Evolutionary conservation across 1,140 invertebrate genomes (phyloP).

Genomic region (Drosophila kohkoa): DNA sequence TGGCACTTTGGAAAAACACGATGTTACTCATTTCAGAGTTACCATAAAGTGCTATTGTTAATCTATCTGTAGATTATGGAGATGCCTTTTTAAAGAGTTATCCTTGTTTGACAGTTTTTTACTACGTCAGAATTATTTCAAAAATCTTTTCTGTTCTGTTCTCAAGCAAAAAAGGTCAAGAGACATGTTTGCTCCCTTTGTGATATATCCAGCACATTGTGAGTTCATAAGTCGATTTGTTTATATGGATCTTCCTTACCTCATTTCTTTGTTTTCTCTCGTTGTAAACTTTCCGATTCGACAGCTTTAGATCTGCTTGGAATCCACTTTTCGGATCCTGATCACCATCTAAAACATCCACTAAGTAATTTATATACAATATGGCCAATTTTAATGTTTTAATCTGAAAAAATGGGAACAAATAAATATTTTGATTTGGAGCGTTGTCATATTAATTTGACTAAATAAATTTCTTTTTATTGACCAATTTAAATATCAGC

Average conservation of each 20-base stretch:
- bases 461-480: too few species aligned
- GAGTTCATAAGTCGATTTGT: background rate
- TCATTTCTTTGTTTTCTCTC: constrained; percentile 58
- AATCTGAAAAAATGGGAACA: constrained; percentile 87
- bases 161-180: background rate
- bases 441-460: too few species aligned
- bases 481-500: too few species aligned
- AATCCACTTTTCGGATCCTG: constrained; percentile 90
- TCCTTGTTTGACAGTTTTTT: background rate
- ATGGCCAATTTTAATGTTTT: constrained; percentile 96
- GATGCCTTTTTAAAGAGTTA: background rate
- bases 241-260: constrained; percentile 22
- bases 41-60: background rate
- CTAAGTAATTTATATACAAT: constrained; percentile 96
- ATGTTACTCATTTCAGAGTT: constrained; percentile 1
- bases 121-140: background rate
- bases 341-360: constrained; percentile 91
- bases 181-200: background rate
- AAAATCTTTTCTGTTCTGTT: too few species aligned
- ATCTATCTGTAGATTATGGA: background rate
- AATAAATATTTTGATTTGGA: background rate
- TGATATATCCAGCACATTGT: background rate
- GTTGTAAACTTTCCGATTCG: constrained; percentile 77
- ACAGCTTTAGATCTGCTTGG: constrained; percentile 89
- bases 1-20: constrained; percentile 1